Evolutionary conservation across 2,888 invertebrate genomes (phyloP), one percentile per base, ranked within the genome.

Genomic region (Anoplius nigerrimus): DNA sequence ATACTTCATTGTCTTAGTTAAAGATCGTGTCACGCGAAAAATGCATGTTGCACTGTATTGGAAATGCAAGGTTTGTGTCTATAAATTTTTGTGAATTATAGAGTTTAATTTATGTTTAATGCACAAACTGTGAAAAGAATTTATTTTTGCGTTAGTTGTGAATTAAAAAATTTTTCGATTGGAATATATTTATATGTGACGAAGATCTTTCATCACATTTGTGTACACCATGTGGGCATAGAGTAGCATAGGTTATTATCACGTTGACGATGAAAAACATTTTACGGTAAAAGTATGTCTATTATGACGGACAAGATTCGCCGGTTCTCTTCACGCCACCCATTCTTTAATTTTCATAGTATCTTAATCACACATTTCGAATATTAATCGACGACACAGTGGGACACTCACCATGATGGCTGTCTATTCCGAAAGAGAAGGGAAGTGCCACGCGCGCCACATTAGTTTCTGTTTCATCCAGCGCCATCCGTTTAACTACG

Each of bases 401-500:
- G 58, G 4, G 60, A 45, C 73, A 87, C 89, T 86, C 82, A 89
- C 89, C 89, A 89, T 89, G 85, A 81, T 89, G 88, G 79, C 84
- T 81, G 75, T 77, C 76, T 67, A 76, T 69, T 78, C 56, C 74
- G 77, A 86, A 87, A 87, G 87, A 84, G 82, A 83, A 81, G 74
- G 87, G 86, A 86, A 85, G 73, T 66, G 5, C 27, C 21, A 2
- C 6, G 11, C 51, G 51, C 42, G 64, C 66, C 70, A 72, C 70
- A 1, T 57, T 18, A 18, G 13, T 20, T 58, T 8, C 3, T 27
- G n/a, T n/a, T 51, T 13, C 8, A 0, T 15, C 15, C 27, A 55
- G 62, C 54, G 71, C 57, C 71, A 54, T 56, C 71, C 66, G 45
- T 18, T 42, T 18, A 4, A 74, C 69, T 61, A 58, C 69, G 0